Evolutionary conservation across 2,797 vertebrate species (phyloP).

Genomic region (Gallinago stenura): DNA sequence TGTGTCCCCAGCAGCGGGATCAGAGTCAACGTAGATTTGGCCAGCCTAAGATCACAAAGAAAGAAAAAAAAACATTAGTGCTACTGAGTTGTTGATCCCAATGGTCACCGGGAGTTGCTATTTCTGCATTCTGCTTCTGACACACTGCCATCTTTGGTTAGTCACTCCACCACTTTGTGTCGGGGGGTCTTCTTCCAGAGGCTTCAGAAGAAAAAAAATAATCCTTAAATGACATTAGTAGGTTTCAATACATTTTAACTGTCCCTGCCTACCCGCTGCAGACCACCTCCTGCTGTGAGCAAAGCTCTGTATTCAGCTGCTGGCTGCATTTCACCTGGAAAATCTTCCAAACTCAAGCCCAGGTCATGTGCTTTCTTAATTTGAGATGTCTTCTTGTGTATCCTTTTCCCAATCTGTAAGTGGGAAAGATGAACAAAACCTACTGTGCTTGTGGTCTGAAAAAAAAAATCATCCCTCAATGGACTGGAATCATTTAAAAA

Average conservation of each 20-base stretch:
- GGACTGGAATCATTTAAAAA: neutral
- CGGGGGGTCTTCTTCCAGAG: neutral
- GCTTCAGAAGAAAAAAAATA: neutral
- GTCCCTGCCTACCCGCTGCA: neutral
- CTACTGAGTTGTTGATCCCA: neutral
- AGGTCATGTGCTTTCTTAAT: neutral
- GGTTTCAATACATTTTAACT: neutral
- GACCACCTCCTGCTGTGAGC: neutral
- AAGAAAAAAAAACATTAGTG: neutral
- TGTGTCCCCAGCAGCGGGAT: conserved; percentile 97
- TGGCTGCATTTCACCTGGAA: neutral
- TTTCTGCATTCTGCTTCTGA: neutral
- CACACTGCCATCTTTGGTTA: neutral
- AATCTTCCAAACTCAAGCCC: neutral
- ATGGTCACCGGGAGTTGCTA: neutral
- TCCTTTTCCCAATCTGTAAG: neutral
- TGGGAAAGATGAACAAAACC: neutral
- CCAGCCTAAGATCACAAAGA: conserved; percentile 82
- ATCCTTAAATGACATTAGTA: neutral
- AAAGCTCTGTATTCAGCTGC: neutral
- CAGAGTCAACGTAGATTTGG: conserved; percentile 94
- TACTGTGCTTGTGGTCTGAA: neutral
- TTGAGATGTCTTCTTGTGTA: neutral
- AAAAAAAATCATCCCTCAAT: neutral
- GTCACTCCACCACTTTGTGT: neutral